Conservation (phyloP, 2,888 invertebrate species). For the Palloptera scutellata region DNA sequence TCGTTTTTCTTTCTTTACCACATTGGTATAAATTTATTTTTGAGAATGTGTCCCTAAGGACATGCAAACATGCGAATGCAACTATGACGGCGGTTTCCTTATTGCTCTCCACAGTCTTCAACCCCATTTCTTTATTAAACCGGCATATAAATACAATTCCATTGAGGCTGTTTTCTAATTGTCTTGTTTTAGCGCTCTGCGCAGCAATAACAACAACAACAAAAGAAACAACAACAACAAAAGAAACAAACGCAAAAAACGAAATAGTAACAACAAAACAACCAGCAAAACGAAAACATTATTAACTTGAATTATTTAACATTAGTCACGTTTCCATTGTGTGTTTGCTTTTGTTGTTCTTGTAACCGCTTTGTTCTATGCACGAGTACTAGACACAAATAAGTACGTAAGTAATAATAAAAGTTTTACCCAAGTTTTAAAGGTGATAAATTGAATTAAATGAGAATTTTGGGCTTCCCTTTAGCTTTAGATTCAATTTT, state of each 20-base stretch:
- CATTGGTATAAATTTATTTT: conserved; percentile 26
- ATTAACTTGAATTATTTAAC: conserved; percentile 46
- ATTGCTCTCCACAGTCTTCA: background rate
- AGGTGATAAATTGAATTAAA: conserved; percentile 24
- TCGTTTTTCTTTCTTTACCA: background rate
- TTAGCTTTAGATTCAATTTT: conserved; percentile 1
- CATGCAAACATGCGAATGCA: conserved; percentile 26
- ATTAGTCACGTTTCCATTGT: conserved; percentile 40
- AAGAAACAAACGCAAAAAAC: too few relatives aligned
- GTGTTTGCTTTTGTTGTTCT: conserved; percentile 17
- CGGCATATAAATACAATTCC: background rate
- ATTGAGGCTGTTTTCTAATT: conserved; percentile 9
- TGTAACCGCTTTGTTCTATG: background rate
- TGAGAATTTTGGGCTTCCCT: background rate
- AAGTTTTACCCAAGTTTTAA: conserved; percentile 2
- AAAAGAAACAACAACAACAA: too few relatives aligned
- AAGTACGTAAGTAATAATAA: background rate
- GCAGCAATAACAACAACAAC: background rate
- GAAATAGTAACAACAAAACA: too few relatives aligned
- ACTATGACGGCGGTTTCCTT: conserved; percentile 8
- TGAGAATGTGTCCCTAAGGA: conserved; percentile 28
- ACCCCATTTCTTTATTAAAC: conserved; percentile 1
- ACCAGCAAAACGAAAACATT: conserved; percentile 36
- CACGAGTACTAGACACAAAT: background rate
- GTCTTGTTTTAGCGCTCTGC: conserved; percentile 1